Conservation (phyloP, 2,113 vertebrate genomes). For the Casuarius casuarius region DNA sequence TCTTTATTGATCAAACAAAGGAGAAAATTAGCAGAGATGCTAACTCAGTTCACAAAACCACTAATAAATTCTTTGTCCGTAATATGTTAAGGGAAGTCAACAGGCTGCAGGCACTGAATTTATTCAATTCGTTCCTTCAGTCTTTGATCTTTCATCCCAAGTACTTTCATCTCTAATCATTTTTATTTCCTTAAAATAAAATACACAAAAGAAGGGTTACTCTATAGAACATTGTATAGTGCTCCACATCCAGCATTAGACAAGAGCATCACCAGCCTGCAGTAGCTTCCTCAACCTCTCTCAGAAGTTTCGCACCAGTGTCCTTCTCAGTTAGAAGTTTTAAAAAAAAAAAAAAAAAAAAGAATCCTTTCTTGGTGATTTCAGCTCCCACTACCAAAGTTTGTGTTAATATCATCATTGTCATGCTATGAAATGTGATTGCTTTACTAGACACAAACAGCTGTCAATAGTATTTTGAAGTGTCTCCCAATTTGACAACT, state of each 20-base stretch:
- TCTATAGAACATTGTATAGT: not conserved
- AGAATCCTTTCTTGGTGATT: not conserved
- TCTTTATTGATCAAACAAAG: not conserved
- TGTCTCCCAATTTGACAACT: not conserved
- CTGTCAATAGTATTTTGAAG: not conserved
- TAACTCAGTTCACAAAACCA: not conserved
- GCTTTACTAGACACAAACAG: not conserved
- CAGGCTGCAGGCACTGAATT: not conserved
- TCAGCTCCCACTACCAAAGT: not conserved
- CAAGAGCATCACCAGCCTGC: not conserved
- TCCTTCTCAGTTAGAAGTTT: not conserved
- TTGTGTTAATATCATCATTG: not conserved
- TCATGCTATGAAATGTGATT: not conserved
- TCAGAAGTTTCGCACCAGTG: not conserved
- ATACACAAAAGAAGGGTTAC: not conserved
- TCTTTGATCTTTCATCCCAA: conserved; percentile 7
- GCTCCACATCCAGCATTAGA: not conserved
- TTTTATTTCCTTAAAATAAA: not conserved
- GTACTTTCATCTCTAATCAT: not conserved
- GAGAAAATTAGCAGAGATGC: not conserved
- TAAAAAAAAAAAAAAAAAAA: too few species aligned
- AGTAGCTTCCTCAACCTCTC: not conserved
- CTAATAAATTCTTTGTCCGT: not conserved
- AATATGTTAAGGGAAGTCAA: not conserved
- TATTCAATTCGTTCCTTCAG: not conserved